A percentile compares a stretch with the other conserved stretches of the same genome.
phyloP scores from a whole-genome alignment of 2,888 invertebrate genomes.

The Fissipunctia ypsillon region DNA sequence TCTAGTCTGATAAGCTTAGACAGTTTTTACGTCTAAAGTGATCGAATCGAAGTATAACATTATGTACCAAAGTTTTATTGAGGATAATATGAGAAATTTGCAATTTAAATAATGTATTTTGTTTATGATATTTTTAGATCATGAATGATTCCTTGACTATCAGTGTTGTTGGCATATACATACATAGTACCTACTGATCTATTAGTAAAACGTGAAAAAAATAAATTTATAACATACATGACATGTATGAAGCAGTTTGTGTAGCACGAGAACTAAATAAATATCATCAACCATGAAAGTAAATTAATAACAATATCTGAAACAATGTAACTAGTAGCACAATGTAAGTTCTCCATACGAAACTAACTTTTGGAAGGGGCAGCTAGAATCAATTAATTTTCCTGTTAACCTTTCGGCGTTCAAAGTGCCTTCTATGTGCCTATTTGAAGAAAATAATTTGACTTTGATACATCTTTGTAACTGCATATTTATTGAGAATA shows the following conservation, averaged over 20 bases:
- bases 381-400: too few relatives aligned
- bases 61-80: constrained; percentile 19
- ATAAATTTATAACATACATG: not conserved
- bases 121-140: constrained; percentile 13
- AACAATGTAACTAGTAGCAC: not conserved
- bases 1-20: constrained; percentile 6
- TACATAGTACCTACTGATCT: not conserved
- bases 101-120: constrained; percentile 9
- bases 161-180: not conserved
- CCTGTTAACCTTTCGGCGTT: too few relatives aligned
- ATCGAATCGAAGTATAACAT: constrained; percentile 12
- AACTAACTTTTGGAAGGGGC: too few relatives aligned
- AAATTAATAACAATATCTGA: not conserved
- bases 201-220: not conserved
- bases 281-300: not conserved
- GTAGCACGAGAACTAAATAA: not conserved
- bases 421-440: too few relatives aligned
- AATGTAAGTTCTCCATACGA: too few relatives aligned
- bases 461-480: too few relatives aligned
- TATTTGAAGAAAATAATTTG: too few relatives aligned
- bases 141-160: constrained; percentile 23
- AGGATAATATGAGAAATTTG: constrained; percentile 10
- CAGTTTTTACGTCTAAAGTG: constrained; percentile 20
- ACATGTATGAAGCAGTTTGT: not conserved
- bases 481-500: too few relatives aligned